Percentiles rank a stretch among this genome's conserved stretches.
Conservation (phyloP, 2,888 invertebrate species). For the Chymomyza fuscimana region DNA sequence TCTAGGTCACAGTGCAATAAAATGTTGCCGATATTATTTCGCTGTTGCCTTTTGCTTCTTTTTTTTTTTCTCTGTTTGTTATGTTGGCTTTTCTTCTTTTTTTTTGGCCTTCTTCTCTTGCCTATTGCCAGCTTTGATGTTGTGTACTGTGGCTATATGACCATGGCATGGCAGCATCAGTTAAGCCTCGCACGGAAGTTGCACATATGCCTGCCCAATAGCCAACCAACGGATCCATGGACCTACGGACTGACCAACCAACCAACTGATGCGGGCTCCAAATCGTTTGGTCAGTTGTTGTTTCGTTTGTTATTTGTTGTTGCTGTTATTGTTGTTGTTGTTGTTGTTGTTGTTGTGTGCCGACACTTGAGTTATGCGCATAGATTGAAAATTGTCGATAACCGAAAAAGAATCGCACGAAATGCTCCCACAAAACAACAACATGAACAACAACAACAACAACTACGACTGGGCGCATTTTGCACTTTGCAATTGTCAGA, state of each 20-base stretch:
- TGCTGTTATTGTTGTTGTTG: conserved; percentile 38
- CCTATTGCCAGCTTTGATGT: conserved; percentile 74
- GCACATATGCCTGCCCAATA: conserved; percentile 62
- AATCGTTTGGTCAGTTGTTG: neutral
- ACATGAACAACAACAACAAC: conserved; percentile 44
- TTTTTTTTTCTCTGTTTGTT: conserved; percentile 20
- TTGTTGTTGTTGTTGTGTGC: conserved; percentile 41
- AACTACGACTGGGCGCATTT: conserved; percentile 25
- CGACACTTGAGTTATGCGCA: conserved; percentile 69
- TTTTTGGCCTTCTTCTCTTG: conserved; percentile 27
- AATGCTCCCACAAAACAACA: conserved; percentile 34
- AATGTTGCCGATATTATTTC: conserved; percentile 75
- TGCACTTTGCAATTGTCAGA: conserved; percentile 46
- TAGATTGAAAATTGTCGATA: conserved; percentile 74
- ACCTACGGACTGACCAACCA: conserved; percentile 6
- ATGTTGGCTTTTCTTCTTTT: conserved; percentile 16
- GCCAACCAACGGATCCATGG: conserved; percentile 12
- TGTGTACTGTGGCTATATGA: conserved; percentile 44
- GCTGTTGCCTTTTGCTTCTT: conserved; percentile 60
- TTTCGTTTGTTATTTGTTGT: conserved; percentile 11
- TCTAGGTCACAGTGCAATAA: conserved; percentile 74
- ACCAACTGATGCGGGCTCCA: conserved; percentile 58
- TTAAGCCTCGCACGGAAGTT: conserved; percentile 73
- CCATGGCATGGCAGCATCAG: conserved; percentile 61
- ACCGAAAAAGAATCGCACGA: conserved; percentile 72